phyloP scores from a whole-genome alignment of 2,113 vertebrate species.

The Forbesichthys agassizii region DNA sequence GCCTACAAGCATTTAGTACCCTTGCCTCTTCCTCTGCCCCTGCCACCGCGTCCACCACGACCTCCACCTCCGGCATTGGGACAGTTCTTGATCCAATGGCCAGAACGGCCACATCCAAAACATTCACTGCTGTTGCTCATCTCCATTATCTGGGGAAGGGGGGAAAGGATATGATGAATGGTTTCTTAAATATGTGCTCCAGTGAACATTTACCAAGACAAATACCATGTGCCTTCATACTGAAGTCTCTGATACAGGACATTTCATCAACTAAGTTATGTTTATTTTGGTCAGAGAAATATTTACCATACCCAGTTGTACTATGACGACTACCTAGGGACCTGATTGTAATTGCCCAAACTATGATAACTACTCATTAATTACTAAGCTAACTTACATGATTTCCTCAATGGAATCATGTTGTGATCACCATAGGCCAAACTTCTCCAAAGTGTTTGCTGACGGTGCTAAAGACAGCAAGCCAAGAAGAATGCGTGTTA shows the following conservation, averaged over 20 bases:
- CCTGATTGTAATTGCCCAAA: conserved; percentile 38
- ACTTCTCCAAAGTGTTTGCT: conserved; percentile 58
- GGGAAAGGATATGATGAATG: conserved; percentile 16
- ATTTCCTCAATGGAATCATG: conserved; percentile 59
- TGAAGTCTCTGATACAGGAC: not conserved
- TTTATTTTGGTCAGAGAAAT: not conserved
- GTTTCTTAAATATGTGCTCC: not conserved
- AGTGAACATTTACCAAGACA: not conserved
- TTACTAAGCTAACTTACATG: conserved; percentile 64
- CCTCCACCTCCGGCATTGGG: conserved; percentile 86
- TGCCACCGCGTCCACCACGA: conserved; percentile 86
- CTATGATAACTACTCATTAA: conserved; percentile 24
- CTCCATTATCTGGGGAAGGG: conserved; percentile 74
- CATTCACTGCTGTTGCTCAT: conserved; percentile 94
- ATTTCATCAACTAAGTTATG: not conserved
- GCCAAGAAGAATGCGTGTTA: conserved; percentile 53
- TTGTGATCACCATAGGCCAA: conserved; percentile 55
- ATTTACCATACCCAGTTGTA: conserved; percentile 11
- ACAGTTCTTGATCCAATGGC: conserved; percentile 96
- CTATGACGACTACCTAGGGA: not conserved
- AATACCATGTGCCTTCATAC: not conserved
- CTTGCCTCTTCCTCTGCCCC: conserved; percentile 88
- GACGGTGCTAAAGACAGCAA: conserved; percentile 59
- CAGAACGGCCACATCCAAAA: conserved; percentile 94
- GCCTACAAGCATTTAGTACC: conserved; percentile 52